Evolutionary conservation across 1,140 invertebrate genomes (phyloP), one percentile per base, ranked within the genome.

Genomic region (Chymomyza costata): DNA sequence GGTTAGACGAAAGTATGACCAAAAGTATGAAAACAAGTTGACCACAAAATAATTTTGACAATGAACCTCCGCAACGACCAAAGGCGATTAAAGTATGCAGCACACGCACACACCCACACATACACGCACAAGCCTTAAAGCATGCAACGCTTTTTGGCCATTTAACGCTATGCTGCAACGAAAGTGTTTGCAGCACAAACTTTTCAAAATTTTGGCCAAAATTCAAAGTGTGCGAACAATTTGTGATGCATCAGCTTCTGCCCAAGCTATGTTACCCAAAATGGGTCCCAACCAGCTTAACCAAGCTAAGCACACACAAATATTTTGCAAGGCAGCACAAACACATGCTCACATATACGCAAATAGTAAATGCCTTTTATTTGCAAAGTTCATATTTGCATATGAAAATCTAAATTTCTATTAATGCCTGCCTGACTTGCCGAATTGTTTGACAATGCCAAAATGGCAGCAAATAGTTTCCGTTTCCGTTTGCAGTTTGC

Each of bases 171-270:
- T 30, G 52, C 53, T 71, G 66, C 66, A 70, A 43, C 28, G 71
- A 56, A 76, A 76, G 70, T 76, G 70, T 76, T 71, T 57, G 50
- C 62, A 45, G 73, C 59, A 3, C 21, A 25, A 67, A 78, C 80
- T 78, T 64, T 56, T 38, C 53, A 44, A 68, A 80, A 68, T 80
- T 73, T 65, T 78, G 55, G 56, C 52, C 73, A 57, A 76, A 80
- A 80, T 80, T 64, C 73, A 80, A 80, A 80, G 74, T 80, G 74
- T 73, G 74, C 74, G 68, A 80, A 80, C 73, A 80, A 80, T 80
- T 64, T 38, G 67, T 59, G 59, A 63, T 70, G 71, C 65, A 78
- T 80, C 67, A 64, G 59, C 64, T 38, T 43, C 59, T 51, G 49
- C 52, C 34, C 49, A 53, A 37, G n/a, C n/a, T n/a, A n/a, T n/a